Conservation (phyloP, 2,113 vertebrate species). For the Regulus satrapa region DNA sequence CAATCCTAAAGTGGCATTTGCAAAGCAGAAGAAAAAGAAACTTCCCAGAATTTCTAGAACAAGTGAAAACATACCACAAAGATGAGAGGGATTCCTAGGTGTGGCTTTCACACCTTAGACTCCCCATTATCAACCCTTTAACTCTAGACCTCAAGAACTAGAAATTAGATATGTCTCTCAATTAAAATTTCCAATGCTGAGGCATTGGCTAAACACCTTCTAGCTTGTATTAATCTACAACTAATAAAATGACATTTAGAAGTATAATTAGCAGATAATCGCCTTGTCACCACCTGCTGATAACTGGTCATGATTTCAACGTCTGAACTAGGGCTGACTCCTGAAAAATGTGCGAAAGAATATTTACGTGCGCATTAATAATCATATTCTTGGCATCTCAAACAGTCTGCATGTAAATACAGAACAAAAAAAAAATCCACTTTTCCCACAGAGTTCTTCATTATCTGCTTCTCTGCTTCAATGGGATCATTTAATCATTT, state of each 20-base stretch:
- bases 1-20: background rate
- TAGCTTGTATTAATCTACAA: background rate
- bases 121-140: background rate
- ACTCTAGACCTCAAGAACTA: background rate
- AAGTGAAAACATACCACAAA: background rate
- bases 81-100: background rate
- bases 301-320: background rate
- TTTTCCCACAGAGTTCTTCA: slow-evolving; percentile 37
- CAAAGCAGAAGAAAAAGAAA: background rate
- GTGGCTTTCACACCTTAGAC: background rate
- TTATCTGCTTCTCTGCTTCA: slow-evolving; percentile 58
- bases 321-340: background rate
- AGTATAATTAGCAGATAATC: background rate
- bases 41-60: background rate
- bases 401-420: background rate
- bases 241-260: slow-evolving; percentile 6
- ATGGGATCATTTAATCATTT: slow-evolving; percentile 47
- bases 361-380: slow-evolving; percentile 3
- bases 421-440: background rate
- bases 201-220: background rate
- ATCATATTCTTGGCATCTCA: background rate
- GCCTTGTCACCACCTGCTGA: background rate
- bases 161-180: background rate
- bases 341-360: background rate
- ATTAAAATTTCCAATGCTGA: background rate